Conservation (phyloP, 2,113 vertebrate genomes). For the Heptranchias perlo region DNA sequence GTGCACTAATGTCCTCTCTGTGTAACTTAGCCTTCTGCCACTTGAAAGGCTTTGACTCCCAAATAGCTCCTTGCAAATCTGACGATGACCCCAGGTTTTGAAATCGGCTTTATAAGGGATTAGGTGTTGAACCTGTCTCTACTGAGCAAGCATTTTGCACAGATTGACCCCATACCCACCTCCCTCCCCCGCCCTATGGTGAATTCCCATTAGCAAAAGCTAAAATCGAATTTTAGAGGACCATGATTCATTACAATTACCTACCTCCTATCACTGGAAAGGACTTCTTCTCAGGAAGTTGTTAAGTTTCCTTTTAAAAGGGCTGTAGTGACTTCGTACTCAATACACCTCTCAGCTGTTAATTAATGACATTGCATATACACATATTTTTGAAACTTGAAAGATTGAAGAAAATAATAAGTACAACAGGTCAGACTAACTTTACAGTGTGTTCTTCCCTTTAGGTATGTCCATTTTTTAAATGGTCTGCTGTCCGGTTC, state of each 20-base stretch:
- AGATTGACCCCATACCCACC: background rate
- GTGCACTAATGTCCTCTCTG: background rate
- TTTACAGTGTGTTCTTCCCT: constrained; percentile 39
- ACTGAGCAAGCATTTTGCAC: background rate
- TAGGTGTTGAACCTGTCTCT: background rate
- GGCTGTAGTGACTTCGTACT: background rate
- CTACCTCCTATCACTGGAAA: background rate
- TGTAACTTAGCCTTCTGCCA: background rate
- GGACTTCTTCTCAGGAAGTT: background rate
- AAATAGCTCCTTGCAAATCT: background rate
- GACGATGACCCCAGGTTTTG: background rate
- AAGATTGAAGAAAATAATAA: constrained; percentile 3
- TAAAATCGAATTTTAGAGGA: background rate
- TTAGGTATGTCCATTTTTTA: constrained; percentile 87
- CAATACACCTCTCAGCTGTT: background rate
- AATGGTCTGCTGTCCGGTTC: constrained; percentile 82
- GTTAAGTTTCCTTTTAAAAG: background rate
- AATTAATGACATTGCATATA: background rate
- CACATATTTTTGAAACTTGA: background rate
- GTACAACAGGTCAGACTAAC: background rate
- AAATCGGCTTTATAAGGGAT: background rate
- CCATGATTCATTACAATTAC: no score
- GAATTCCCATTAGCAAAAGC: no score
- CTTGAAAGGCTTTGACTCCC: background rate
- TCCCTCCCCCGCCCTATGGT: no score